A percentile compares a stretch with the other conserved stretches of the same genome.
These are phyloP conservation scores for Zaprionus davidi DNA, from an alignment of 1,140 invertebrate species.

Conservation along the genomic window DNA sequence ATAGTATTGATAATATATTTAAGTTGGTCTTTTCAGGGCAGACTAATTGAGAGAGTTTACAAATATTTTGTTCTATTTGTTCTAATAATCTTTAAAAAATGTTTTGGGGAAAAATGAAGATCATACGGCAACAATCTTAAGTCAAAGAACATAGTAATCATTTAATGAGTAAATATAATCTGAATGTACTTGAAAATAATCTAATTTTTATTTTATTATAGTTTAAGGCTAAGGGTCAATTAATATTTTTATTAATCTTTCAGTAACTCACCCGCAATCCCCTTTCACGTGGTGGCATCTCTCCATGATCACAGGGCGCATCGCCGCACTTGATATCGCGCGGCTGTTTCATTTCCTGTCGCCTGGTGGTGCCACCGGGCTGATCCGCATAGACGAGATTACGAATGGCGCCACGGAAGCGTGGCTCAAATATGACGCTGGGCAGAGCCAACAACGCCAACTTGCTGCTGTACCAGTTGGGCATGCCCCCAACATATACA, in stretches of 20 bases:
- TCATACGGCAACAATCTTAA: too few species aligned
- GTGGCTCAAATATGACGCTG: constrained; percentile 95
- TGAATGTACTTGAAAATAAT: not conserved
- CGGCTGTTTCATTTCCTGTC: constrained; percentile 91
- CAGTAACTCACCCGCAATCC: constrained; percentile 69
- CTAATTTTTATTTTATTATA: not conserved
- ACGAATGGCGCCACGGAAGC: constrained; percentile 92
- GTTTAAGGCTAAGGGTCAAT: not conserved
- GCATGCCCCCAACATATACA: constrained; percentile 96
- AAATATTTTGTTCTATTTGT: too few species aligned
- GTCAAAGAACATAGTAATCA: too few species aligned
- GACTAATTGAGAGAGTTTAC: too few species aligned
- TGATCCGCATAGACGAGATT: constrained; percentile 94
- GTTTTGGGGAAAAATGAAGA: too few species aligned
- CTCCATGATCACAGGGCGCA: constrained; percentile 77
- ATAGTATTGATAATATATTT: too few species aligned
- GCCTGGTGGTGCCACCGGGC: constrained; percentile 88
- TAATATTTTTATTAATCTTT: not conserved
- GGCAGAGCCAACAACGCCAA: constrained; percentile 92
- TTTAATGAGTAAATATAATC: too few species aligned
- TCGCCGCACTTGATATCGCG: constrained; percentile 87
- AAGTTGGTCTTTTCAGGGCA: too few species aligned
- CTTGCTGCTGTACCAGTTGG: constrained; percentile 94
- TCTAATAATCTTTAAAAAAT: too few species aligned
- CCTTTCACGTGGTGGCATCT: constrained; percentile 76